Evolutionary conservation across 53 echinoderm and acorn worm species (phyloP).

Genomic region (Antedon mediterranea): DNA sequence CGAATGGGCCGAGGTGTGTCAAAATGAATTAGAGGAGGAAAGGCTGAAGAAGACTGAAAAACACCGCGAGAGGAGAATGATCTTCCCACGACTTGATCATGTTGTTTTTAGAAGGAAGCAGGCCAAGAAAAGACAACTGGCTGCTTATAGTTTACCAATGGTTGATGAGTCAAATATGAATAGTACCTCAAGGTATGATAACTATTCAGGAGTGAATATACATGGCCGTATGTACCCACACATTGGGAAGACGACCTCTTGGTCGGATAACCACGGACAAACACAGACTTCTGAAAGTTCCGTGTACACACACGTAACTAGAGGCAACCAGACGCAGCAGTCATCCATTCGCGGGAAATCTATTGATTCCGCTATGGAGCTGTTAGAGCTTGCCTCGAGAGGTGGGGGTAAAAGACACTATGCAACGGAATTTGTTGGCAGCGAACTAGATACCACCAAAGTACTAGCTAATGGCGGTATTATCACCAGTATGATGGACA

Average conservation of each 20-base stretch:
- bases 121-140: not conserved
- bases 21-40: constrained; percentile 8
- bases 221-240: not conserved
- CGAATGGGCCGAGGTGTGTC: constrained; percentile 57
- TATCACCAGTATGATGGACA: constrained; percentile 1
- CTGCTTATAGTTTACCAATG: not conserved
- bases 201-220: not conserved
- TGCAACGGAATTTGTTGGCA: constrained; percentile 30
- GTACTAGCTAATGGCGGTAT: not conserved
- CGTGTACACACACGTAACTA: not conserved
- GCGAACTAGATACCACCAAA: constrained; percentile 17
- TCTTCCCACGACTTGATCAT: constrained; percentile 20
- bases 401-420: constrained; percentile 24
- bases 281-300: constrained; percentile 14
- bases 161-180: too few relatives aligned
- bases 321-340: not conserved
- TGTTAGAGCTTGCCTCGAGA: constrained; percentile 51
- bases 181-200: not conserved
- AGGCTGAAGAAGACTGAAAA: constrained; percentile 13
- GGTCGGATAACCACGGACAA: constrained; percentile 5
- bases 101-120: not conserved
- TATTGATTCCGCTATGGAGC: constrained; percentile 45
- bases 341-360: constrained; percentile 1
- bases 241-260: constrained; percentile 13
- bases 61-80: constrained; percentile 24